phyloP scores from a whole-genome alignment of 2,888 invertebrate species.

The Prenolepis imparis region DNA sequence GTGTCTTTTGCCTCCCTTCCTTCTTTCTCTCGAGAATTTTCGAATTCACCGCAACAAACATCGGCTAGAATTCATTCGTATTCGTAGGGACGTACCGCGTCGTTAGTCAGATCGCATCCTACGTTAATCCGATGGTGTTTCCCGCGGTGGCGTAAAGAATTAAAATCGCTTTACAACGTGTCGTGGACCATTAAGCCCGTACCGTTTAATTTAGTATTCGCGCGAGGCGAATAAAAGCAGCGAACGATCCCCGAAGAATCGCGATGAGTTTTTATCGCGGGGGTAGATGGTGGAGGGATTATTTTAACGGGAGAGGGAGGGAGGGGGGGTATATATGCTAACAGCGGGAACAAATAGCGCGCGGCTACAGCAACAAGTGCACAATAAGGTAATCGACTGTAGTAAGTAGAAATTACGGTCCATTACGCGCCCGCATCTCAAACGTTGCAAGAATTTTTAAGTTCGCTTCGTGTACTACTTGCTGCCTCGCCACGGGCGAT shows the following conservation, averaged over 20 bases:
- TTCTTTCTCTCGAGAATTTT: slow-evolving; percentile 16
- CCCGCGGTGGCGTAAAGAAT: slow-evolving; percentile 54
- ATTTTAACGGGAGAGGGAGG: slow-evolving; percentile 18
- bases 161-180: slow-evolving; percentile 57
- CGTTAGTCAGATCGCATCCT: slow-evolving; percentile 57
- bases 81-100: slow-evolving; percentile 31
- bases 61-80: slow-evolving; percentile 13
- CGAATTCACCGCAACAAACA: slow-evolving; percentile 23
- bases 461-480: slow-evolving; percentile 25
- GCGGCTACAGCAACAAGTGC: slow-evolving; percentile 60
- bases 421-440: slow-evolving; percentile 57
- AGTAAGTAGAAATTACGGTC: slow-evolving; percentile 60
- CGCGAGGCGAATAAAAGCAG: slow-evolving; percentile 47
- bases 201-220: slow-evolving; percentile 52
- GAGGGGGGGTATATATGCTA: slow-evolving; percentile 7
- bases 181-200: slow-evolving; percentile 55
- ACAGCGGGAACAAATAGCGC: slow-evolving; percentile 45
- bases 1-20: slow-evolving; percentile 24
- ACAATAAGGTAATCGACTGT: slow-evolving; percentile 60
- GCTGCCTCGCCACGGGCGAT: slow-evolving; percentile 19
- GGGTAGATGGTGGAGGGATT: slow-evolving; percentile 16
- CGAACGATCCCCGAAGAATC: slow-evolving; percentile 56
- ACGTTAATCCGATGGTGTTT: slow-evolving; percentile 54
- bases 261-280: slow-evolving; percentile 50
- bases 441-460: slow-evolving; percentile 58